Evolutionary conservation across 1,140 invertebrate genomes (phyloP), one percentile per base, ranked within the genome.

Genomic region (Ostrea edulis): DNA sequence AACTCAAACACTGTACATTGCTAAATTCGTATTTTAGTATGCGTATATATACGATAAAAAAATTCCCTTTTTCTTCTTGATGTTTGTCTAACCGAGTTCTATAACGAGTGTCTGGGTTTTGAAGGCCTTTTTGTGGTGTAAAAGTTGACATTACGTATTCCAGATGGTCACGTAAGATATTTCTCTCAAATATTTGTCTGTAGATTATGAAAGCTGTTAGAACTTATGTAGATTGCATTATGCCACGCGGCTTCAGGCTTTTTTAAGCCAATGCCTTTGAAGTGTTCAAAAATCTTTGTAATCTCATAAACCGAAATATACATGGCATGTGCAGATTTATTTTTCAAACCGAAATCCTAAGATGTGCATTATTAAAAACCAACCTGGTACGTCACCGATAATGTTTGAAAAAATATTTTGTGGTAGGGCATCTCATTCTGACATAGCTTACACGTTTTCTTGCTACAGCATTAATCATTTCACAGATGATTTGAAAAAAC

Each of bases 401-500:
- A 25, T 12, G 11, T 77, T 29, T 14, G 29, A 35, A 9, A 77
- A 35, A 77, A 35, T 12, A 77, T 29, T 35, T 0, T 25, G n/a
- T 8, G 8, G 22, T 35, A 7, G 25, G 65, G 22, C 20, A 35
- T 35, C 25, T 14, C 11, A 4, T 22, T 44, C 12, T 29, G 12
- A 77, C 68, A 29, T 25, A 29, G 25, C 25, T 25, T 35, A 77
- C 25, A 77, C 25, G 29, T 25, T 77, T 35, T 25, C 25, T 25
- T 77, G 29, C 25, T 29, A 29, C 29, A 35, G 9, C 68, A 35
- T 77, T 29, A 29, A 25, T 77, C 68, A 77, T 77, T 22, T 77
- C 68, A 77, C 29, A 77, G 68, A 29, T 77, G 9, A 77, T 77
- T 77, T 29, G 29, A 77, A 29, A 71, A 77, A 77, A 77, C 68